phyloP scores from a whole-genome alignment of 2,888 invertebrate genomes.

The Tetrapedia diversipes region DNA sequence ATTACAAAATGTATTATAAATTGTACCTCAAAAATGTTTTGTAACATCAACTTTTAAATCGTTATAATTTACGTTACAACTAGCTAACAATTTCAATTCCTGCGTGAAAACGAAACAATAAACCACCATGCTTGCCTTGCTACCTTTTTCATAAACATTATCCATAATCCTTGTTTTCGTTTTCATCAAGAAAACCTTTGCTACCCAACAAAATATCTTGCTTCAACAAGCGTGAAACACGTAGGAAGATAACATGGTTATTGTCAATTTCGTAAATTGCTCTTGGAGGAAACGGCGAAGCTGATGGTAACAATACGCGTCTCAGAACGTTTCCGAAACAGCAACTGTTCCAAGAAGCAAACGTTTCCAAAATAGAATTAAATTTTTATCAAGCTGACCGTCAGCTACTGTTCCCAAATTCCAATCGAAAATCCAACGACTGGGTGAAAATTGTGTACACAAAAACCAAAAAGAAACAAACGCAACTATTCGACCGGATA shows the following conservation, averaged over 20 bases:
- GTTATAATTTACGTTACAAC: too few relatives aligned
- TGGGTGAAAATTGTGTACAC: not conserved
- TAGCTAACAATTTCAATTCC: too few relatives aligned
- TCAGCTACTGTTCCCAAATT: not conserved
- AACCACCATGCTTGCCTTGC: not conserved
- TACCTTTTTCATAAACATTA: not conserved
- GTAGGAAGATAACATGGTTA: conserved; percentile 27
- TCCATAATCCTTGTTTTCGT: too few relatives aligned
- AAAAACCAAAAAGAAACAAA: not conserved
- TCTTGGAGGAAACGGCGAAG: conserved; percentile 5
- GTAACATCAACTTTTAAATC: too few relatives aligned
- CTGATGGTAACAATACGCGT: not conserved
- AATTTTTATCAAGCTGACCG: not conserved
- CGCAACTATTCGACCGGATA: not conserved
- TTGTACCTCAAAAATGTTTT: too few relatives aligned
- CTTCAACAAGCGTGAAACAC: not conserved
- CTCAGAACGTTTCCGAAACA: conserved; percentile 1
- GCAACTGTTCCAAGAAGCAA: not conserved
- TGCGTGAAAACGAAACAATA: not conserved
- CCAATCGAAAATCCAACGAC: not conserved
- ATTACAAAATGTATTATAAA: too few relatives aligned
- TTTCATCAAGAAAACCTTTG: too few relatives aligned
- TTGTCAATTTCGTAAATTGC: conserved; percentile 47
- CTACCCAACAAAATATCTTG: conserved; percentile 8
- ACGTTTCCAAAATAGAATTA: conserved; percentile 25